A percentile compares a stretch with the other conserved stretches of the same genome.
Conservation (phyloP, 2,797 vertebrate genomes). For the Neosilurus mollespiculum region DNA sequence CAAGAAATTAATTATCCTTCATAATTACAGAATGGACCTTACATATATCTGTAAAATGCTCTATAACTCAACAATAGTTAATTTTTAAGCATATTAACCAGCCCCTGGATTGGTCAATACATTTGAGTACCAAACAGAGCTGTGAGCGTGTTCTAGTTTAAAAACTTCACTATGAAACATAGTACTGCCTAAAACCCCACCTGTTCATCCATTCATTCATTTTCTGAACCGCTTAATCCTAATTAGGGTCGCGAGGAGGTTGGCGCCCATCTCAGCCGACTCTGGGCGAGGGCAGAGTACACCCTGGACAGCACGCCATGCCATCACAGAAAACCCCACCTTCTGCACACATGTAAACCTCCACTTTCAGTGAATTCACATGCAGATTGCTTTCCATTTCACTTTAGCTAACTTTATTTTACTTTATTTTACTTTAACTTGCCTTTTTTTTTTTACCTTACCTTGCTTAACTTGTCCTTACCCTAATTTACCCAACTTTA, state of each 20-base stretch:
- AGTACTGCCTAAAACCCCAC: neutral
- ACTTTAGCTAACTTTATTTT: too few species aligned
- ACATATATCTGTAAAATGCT: neutral
- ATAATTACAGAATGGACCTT: neutral
- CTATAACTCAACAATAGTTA: neutral
- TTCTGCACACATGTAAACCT: neutral
- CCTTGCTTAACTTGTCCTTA: too few species aligned
- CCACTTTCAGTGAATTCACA: neutral
- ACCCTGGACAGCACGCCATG: too few species aligned
- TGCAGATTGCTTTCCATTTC: neutral
- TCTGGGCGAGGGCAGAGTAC: too few species aligned
- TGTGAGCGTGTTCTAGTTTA: neutral
- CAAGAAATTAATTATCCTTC: neutral
- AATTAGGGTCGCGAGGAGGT: too few species aligned
- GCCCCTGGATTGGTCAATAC: neutral
- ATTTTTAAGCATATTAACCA: neutral
- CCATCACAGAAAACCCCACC: neutral
- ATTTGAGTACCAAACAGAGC: neutral
- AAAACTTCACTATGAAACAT: neutral
- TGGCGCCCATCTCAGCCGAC: too few species aligned
- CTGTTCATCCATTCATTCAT: neutral
- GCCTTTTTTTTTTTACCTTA: too few species aligned
- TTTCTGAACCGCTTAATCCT: too few species aligned
- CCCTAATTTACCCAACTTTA: too few species aligned
- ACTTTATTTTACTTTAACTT: too few species aligned